Base-by-base conservation (phyloP, 2,888 invertebrate species). In the Lasiommata megera region DNA sequence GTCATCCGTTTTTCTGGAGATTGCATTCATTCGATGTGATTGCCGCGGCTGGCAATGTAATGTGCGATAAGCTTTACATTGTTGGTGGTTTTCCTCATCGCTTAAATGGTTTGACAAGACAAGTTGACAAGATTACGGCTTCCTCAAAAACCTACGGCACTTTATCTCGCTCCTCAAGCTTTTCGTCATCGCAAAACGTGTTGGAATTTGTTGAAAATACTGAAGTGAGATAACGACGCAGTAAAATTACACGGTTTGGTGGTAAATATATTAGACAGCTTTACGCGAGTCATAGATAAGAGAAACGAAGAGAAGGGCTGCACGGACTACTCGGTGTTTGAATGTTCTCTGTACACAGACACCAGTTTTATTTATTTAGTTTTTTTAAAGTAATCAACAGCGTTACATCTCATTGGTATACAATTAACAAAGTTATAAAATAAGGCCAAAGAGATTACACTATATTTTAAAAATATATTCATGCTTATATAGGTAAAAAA, bases 191-290 rank as follows among this genome's bases (percentile, higher is more conserved):
- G 43, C 16, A 28, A 31, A 46, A 46, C 31, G 16, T 46, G 6
- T 28, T 43, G 12, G 28, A 23, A 28, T 23, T 23, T 12, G 28
- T 46, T 16, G 31, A 46, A 46, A 31, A 46, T 46, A 46, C 46
- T 9, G 31, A 46, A 16, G 16, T 14, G 16, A 46, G 16, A 31
- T 46, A 46, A 29, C 31, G 11, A 31, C 31, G 29, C 31, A 31
- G 31, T 31, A 46, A 31, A 29, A 46, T 29, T 14, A 31, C 16
- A 16, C 16, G 6, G 11, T 31, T 16, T 14, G 46, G 16, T 16
- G 46, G 46, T 31, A 46, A 46, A 46, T 29, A 46, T 34, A 46
- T 46, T 31, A 46, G 29, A 29, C 44, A 29, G 44, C 16, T 44
- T 29, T 29, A 14, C 43, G 29, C 14, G 3, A 9, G 8, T 6